These are phyloP conservation scores for Caenorhabditis auriculariae DNA, from an alignment of 2,888 invertebrate genomes.

Conservation along the genomic window DNA sequence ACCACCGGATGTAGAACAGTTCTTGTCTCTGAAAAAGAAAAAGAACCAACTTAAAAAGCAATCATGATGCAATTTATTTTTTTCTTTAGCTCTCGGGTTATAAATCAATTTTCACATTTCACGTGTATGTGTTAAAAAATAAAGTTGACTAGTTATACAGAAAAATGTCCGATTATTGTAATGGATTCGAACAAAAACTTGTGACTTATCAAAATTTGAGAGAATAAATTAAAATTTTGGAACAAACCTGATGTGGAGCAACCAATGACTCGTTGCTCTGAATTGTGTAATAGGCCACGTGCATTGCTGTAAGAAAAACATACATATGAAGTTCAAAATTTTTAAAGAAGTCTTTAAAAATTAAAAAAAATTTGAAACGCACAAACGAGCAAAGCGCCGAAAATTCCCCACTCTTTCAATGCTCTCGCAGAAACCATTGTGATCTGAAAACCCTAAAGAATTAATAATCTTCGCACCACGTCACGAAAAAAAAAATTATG, in stretches of 20 bases:
- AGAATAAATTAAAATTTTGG: background rate
- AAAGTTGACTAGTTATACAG: too few relatives aligned
- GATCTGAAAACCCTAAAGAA: too few relatives aligned
- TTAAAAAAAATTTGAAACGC: too few relatives aligned
- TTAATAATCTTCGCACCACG: too few relatives aligned
- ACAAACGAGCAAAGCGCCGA: too few relatives aligned
- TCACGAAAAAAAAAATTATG: too few relatives aligned
- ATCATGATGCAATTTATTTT: background rate
- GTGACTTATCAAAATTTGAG: too few relatives aligned
- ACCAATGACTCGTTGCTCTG: constrained; percentile 52
- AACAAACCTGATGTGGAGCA: constrained; percentile 26
- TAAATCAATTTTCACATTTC: background rate
- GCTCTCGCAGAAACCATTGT: too few relatives aligned
- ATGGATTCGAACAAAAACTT: too few relatives aligned
- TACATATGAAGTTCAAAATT: background rate
- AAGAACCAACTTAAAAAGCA: background rate
- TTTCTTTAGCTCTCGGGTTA: background rate
- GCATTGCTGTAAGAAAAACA: constrained; percentile 42
- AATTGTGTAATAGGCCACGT: constrained; percentile 56
- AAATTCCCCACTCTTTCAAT: too few relatives aligned
- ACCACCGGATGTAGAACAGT: constrained; percentile 54
- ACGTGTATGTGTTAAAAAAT: background rate
- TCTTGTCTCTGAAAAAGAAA: constrained; percentile 42
- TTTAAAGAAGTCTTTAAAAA: too few relatives aligned
- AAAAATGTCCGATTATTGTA: too few relatives aligned